Evolutionary conservation across 1,140 invertebrate genomes (phyloP).

Genomic region (Ceratina australensis): DNA sequence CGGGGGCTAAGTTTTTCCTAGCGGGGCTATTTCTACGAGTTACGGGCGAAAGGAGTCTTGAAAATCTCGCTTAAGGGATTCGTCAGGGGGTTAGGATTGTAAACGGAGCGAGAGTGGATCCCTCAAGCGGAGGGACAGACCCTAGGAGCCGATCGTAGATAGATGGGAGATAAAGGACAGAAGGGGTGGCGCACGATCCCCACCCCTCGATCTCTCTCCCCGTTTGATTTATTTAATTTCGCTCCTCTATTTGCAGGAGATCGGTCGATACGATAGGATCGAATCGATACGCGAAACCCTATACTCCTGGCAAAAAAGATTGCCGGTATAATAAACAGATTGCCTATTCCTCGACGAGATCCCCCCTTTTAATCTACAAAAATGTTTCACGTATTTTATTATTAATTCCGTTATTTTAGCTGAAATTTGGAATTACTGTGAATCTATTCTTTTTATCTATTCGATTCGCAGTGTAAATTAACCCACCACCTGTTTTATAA

Average conservation of each 20-base stretch:
- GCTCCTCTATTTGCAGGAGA: conserved; percentile 63
- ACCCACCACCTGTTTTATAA: too few relatives aligned
- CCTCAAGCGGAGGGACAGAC: conserved; percentile 49
- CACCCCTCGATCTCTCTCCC: not conserved
- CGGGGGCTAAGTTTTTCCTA: conserved; percentile 54
- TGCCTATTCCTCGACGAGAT: too few relatives aligned
- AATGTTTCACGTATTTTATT: too few relatives aligned
- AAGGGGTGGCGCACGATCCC: conserved; percentile 33
- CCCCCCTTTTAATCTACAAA: too few relatives aligned
- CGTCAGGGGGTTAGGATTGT: conserved; percentile 57
- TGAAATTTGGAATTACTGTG: too few relatives aligned
- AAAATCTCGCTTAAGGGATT: conserved; percentile 69
- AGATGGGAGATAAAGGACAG: conserved; percentile 66
- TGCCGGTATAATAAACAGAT: not conserved
- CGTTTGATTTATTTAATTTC: conserved; percentile 75
- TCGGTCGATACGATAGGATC: conserved; percentile 41
- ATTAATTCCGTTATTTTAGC: too few relatives aligned
- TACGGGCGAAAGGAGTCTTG: conserved; percentile 67
- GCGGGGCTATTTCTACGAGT: conserved; percentile 63
- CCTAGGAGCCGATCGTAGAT: conserved; percentile 63
- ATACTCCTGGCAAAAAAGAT: not conserved
- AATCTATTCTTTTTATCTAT: too few relatives aligned
- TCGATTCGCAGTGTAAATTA: too few relatives aligned
- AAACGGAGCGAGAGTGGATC: conserved; percentile 59
- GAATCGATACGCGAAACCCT: conserved; percentile 39